Conservation (phyloP, 2,113 vertebrate species). For the Gallinago jamesoni region DNA sequence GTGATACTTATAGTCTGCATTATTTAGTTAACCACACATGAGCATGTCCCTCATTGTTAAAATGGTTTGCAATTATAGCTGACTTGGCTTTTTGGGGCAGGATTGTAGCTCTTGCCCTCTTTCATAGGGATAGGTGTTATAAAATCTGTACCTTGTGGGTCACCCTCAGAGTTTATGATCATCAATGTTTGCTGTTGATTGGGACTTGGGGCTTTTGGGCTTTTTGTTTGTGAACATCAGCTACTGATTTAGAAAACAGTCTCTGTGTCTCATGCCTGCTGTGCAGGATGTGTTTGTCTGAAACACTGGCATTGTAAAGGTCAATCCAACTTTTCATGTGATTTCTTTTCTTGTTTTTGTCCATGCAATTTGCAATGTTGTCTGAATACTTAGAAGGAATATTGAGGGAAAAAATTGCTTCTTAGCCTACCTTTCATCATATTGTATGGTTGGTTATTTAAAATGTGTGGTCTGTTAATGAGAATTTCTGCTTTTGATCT, state of each 20-base stretch:
- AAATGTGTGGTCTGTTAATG: not conserved
- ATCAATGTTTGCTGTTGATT: not conserved
- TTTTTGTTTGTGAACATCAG: not conserved
- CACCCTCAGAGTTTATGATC: not conserved
- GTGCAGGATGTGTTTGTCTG: not conserved
- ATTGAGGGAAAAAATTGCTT: not conserved
- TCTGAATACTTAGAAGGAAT: not conserved
- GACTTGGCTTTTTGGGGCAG: not conserved
- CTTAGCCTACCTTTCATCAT: not conserved
- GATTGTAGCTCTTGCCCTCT: not conserved
- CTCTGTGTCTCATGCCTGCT: not conserved
- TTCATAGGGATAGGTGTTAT: accelerated
- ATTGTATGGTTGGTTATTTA: not conserved
- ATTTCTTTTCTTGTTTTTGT: not conserved
- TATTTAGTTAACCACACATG: not conserved
- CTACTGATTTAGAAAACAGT: not conserved
- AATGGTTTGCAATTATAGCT: not conserved
- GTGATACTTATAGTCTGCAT: not conserved
- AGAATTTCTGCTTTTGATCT: not conserved
- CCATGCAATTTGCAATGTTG: not conserved
- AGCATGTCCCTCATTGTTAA: not conserved
- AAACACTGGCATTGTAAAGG: not conserved
- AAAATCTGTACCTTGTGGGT: not conserved
- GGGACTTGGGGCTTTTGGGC: not conserved
- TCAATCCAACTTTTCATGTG: not conserved